Conservation (phyloP, 2,113 vertebrate species). For the Campylomormyrus numenius region DNA sequence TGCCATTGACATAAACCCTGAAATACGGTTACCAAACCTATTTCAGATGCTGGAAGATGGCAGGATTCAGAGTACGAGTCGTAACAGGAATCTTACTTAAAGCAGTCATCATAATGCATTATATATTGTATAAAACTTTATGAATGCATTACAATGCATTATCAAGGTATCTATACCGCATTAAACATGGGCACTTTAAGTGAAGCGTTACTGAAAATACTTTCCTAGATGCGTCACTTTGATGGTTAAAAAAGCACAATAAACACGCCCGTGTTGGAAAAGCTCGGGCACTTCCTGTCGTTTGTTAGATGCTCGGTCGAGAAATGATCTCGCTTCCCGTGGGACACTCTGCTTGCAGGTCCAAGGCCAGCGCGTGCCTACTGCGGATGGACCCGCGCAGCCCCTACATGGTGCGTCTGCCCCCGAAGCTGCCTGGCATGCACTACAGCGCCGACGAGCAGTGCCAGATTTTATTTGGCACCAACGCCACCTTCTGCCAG, state of each 20-base stretch:
- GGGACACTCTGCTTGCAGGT: conserved; percentile 56
- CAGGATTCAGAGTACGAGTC: background rate
- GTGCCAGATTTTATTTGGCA: conserved; percentile 95
- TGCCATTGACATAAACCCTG: background rate
- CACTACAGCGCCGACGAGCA: conserved; percentile 92
- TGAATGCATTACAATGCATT: too few relatives aligned
- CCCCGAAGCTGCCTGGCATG: conserved; percentile 91
- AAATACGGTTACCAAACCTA: background rate
- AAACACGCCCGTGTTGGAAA: background rate
- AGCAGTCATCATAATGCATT: too few relatives aligned
- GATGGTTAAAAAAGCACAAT: background rate
- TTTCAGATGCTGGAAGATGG: background rate
- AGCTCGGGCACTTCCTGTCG: background rate
- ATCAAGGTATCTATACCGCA: too few relatives aligned
- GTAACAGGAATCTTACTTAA: background rate
- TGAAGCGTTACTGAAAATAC: too few relatives aligned
- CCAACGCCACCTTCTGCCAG: conserved; percentile 90
- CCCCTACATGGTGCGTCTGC: conserved; percentile 67
- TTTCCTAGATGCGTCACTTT: too few relatives aligned
- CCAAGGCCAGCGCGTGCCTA: conserved; percentile 83
- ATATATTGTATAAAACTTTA: too few relatives aligned
- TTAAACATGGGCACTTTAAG: too few relatives aligned
- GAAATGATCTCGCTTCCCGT: background rate
- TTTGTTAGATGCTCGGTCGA: background rate
- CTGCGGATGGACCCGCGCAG: conserved; percentile 81